Evolutionary conservation across 1,140 invertebrate genomes (phyloP).

Genomic region (Megalopta genalis): DNA sequence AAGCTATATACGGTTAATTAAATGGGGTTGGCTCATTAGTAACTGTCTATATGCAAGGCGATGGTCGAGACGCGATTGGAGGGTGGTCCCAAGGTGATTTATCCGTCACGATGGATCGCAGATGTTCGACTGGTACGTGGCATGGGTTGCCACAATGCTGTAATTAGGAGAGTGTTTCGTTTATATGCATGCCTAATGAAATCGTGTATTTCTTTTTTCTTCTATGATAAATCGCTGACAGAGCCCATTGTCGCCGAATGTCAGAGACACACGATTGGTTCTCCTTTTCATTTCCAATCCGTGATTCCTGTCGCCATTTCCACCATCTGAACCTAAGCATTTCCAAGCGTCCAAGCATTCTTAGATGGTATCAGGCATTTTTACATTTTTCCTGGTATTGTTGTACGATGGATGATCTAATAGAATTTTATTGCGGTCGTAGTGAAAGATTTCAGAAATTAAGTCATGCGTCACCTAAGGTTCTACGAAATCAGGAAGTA

Average conservation of each 20-base stretch:
- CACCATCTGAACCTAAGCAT: no score
- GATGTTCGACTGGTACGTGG: constrained; percentile 66
- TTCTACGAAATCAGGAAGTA: no score
- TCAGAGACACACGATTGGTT: not conserved
- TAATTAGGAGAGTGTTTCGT: constrained; percentile 57
- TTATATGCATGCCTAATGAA: constrained; percentile 53
- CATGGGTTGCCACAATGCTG: constrained; percentile 54
- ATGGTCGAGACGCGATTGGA: constrained; percentile 69
- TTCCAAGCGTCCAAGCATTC: no score
- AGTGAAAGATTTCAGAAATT: no score
- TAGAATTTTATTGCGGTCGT: no score
- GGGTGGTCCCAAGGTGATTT: constrained; percentile 71
- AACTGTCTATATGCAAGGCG: constrained; percentile 73
- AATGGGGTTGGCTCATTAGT: constrained; percentile 72
- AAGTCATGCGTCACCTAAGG: no score
- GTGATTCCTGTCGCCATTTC: not conserved
- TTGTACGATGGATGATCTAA: no score
- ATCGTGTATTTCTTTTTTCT: not conserved
- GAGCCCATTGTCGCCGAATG: not conserved
- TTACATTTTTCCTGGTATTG: no score
- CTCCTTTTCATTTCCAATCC: not conserved
- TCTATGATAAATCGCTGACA: constrained; percentile 10
- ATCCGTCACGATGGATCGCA: constrained; percentile 69
- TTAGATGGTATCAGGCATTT: no score
- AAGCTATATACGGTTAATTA: constrained; percentile 68